These are phyloP conservation scores for Helleia helle DNA, from an alignment of 2,888 invertebrate species.

Conservation along the genomic window DNA sequence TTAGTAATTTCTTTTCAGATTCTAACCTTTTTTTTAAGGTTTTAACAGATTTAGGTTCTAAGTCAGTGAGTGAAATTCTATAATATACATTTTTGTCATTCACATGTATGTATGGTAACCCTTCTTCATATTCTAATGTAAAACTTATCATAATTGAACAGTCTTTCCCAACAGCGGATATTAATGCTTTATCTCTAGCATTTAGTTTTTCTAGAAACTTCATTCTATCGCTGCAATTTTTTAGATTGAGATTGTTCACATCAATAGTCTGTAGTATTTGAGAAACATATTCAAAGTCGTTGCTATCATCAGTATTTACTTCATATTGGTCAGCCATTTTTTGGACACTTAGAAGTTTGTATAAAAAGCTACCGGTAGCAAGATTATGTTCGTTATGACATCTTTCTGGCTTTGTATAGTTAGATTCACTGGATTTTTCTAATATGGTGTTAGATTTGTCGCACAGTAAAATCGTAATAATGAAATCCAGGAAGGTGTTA, in stretches of 20 bases:
- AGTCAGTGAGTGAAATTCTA: conserved; percentile 76
- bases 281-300: conserved; percentile 35
- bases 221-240: conserved; percentile 23
- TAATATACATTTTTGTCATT: conserved; percentile 53
- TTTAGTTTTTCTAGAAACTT: conserved; percentile 29
- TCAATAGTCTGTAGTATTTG: conserved; percentile 32
- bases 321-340: conserved; percentile 32
- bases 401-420: conserved; percentile 12
- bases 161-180: conserved; percentile 80
- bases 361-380: conserved; percentile 28
- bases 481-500: conserved; percentile 41
- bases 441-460: conserved; percentile 19
- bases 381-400: conserved; percentile 29
- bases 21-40: conserved; percentile 42
- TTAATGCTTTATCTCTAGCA: conserved; percentile 43
- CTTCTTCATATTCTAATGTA: conserved; percentile 27
- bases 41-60: conserved; percentile 76
- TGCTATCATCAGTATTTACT: conserved; percentile 18
- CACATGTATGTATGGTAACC: conserved; percentile 34
- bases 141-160: conserved; percentile 80
- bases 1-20: conserved; percentile 39
- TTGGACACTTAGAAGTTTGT: conserved; percentile 42
- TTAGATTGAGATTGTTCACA: conserved; percentile 30
- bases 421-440: conserved; percentile 17
- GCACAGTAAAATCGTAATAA: conserved; percentile 38